Base-by-base conservation (phyloP, 35 echinoderm and acorn worm genomes). In the Diadema setosum region DNA sequence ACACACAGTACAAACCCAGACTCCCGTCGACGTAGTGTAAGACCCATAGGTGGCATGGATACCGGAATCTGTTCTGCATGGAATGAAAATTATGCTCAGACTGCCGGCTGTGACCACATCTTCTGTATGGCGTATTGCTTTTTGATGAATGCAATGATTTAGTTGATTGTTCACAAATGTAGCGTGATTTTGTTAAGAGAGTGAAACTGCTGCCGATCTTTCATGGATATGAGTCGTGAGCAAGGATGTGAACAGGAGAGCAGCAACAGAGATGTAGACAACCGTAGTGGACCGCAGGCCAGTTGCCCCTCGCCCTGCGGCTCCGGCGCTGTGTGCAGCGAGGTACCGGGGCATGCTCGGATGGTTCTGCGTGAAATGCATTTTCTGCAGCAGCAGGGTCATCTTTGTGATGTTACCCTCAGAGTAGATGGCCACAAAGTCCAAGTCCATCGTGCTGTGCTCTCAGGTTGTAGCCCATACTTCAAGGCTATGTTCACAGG, bases 401-500 rank as follows among this genome's bases (percentile, higher is more conserved):
- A 92, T 81, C 86, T 94, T 24, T 94, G 92, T 80, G 96, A 94
- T 76, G 89, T 98, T 20, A 64, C 88, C 1, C 86, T 98, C 0
- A 88, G 84, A 45, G 92, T 98, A 26, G 81, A 88, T 17, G 82
- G 48, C 15, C 59, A 85, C 16, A 89, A 43, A 26, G 87, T 98
- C 32, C 65, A 86, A 74, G 96, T 92, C 39, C 96, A 98, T 31
- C 30, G 96, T 20, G 89, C 89, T 1, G 89, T 98, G 26, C 59
- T 98, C 9, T 63, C 96, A 18, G 94, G 96, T 56, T 83, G 92
- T 30, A 94, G 92, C 58, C 96, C 93, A 0, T 98, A 98, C 42
- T 98, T 98, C 46, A 84, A 87, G 6, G 96, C 96, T 23, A 98
- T 98, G 96, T 94, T 98, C 58, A 93, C 89, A 15, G 96, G 96